Percentiles rank a stretch among this genome's conserved stretches.
These are phyloP conservation scores for Apamea epomidion DNA, from an alignment of 2,888 invertebrate species.

Conservation along the genomic window DNA sequence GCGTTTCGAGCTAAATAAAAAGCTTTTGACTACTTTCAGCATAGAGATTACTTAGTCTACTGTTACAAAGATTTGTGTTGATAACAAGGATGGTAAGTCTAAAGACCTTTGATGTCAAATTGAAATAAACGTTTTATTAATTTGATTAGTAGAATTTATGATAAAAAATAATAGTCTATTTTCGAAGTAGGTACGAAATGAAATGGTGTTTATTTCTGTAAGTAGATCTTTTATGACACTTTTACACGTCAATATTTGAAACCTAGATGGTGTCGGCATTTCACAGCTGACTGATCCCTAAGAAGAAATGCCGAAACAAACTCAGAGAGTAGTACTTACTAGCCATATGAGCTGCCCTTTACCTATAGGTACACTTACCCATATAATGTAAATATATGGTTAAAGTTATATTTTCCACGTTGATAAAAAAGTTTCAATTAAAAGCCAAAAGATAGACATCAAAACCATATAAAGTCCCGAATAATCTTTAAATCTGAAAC, in stretches of 20 bases:
- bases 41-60: not conserved
- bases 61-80: slow-evolving; percentile 6
- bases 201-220: not conserved
- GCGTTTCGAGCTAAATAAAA: not conserved
- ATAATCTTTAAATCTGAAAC: not conserved
- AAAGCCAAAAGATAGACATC: slow-evolving; percentile 1
- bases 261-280: too few species aligned
- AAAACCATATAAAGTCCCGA: not conserved
- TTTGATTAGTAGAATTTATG: not conserved
- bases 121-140: not conserved
- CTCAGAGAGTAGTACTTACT: not conserved
- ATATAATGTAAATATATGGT: not conserved
- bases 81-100: slow-evolving; percentile 16
- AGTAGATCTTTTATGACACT: too few species aligned
- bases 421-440: not conserved
- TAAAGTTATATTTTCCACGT: not conserved
- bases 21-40: not conserved
- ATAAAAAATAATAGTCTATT: too few species aligned
- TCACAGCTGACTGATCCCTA: too few species aligned
- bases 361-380: not conserved
- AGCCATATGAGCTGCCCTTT: not conserved
- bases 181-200: not conserved
- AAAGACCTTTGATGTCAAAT: not conserved
- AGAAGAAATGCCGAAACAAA: not conserved
- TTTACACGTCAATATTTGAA: too few species aligned